Evolutionary conservation across 2,113 vertebrate species (phyloP), one percentile per base, ranked within the genome.

Genomic region (Anolis sagrei): DNA sequence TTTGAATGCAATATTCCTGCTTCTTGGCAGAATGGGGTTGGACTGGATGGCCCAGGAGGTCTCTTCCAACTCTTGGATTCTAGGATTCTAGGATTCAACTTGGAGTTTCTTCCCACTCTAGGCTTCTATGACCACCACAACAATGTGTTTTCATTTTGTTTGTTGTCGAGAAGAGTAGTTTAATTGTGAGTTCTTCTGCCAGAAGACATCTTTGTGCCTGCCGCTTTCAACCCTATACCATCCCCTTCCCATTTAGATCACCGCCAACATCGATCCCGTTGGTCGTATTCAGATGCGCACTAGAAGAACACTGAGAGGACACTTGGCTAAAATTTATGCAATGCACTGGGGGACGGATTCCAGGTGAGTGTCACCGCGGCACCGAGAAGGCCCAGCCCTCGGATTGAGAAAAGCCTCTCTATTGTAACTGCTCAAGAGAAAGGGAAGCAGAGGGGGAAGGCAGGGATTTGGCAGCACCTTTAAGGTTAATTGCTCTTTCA

Each of bases 291-390:
- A 99, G 90, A 99, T 99, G 99, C 98, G 98, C 88, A 99, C 99
- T 90, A 97, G 98, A 94, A 97, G 99, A 93, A 99, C 98, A 8
- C 97, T 99, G 93, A 97, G 98, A 93, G 99, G 99, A 81, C 99
- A 99, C 95, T 93, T 99, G 97, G 98, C 98, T 92, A 99, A 99
- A 97, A 99, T 99, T 96, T 99, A 99, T 89, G 99, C 99, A 96
- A 99, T 99, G 99, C 99, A 99, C 94, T 99, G 98, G 99, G 98
- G 98, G 91, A 99, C 98, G 79, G 99, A 99, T 95, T 99, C 99
- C 78, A 98, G 98, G 99, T 99, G 95, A 92, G 95, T 82, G 76
- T 29, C 18, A 0, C 5, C 1, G 19, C 0, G 10, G 0, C 13
- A 0, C 0, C 4, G 1, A 29, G 19, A 34, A 44, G 4, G 51